Base-by-base conservation (phyloP, 2,888 invertebrate genomes). In the Hedychridium roseum region DNA sequence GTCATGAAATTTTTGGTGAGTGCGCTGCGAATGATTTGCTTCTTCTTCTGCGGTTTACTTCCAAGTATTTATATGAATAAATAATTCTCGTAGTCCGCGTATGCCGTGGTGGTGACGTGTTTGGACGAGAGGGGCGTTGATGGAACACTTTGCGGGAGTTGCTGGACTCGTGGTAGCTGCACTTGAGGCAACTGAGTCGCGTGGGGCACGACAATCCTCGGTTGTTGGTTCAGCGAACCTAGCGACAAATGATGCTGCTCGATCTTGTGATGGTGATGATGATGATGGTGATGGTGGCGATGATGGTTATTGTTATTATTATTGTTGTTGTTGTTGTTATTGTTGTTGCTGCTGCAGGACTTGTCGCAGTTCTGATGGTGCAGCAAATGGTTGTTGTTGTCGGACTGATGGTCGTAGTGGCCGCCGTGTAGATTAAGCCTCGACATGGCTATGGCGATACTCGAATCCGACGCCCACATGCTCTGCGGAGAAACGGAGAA, bases 71-170 rank as follows among this genome's bases (percentile, higher is more conserved):
- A 87, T 68, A 87, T 87, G 70, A 86, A 87, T 68, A 87, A 84
- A 73, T 85, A 87, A 76, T 87, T 86, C 69, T 87, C 86, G 66
- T 87, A 86, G 60, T 86, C 84, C 31, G 85, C 83, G 61, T 85
- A 86, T 43, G 82, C 79, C 5, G 66, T 54, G 3, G 73, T 58
- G 3, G 75, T 69, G 20, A 77, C 60, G 46, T 78, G 77, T 51
- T 78, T 78, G 15, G 73, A 62, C n/a, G 77, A 63, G 20, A 76
- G 52, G 7, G 77, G 77, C 17, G 78, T 78, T 11, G 78, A 68
- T 0, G 78, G 78, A n/a, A 78, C 68, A 48, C 78, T 78, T 50
- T 78, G 76, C 12, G 76, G 66, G 43, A 69, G 49, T 50, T 71
- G 70, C 43, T 73, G 74, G 7, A 62, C 52, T 7, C 57, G 43